phyloP scores from a whole-genome alignment of 2,797 vertebrate species.

The Pseudomugil tenellus region DNA sequence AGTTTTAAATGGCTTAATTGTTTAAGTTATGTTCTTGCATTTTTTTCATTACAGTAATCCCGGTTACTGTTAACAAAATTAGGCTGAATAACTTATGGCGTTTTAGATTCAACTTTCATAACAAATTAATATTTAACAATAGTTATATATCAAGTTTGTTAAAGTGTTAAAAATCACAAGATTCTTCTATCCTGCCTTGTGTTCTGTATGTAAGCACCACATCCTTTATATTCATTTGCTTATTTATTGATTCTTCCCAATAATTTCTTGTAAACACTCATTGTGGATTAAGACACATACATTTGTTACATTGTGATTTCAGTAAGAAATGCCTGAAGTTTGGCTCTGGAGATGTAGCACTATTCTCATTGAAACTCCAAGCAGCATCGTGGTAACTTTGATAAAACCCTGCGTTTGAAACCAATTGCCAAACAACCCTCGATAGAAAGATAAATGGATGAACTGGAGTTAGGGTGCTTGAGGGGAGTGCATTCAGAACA shows the following conservation, averaged over 20 bases:
- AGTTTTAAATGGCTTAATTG: too few species aligned
- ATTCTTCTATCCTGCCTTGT: not conserved
- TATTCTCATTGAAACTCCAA: conserved; percentile 39
- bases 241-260: too few species aligned
- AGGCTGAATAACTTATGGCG: too few species aligned
- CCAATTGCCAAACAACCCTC: conserved; percentile 43
- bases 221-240: not conserved
- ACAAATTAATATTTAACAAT: too few species aligned
- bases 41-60: too few species aligned
- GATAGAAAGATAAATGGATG: conserved; percentile 58
- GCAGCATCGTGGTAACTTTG: conserved; percentile 13
- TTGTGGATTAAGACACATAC: not conserved
- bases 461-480: conserved; percentile 45
- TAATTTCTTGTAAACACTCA: not conserved
- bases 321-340: conserved; percentile 21
- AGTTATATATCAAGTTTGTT: too few species aligned
- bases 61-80: too few species aligned
- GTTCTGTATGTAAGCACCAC: not conserved
- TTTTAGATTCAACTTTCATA: too few species aligned
- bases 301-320: conserved; percentile 24
- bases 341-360: conserved; percentile 13
- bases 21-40: too few species aligned
- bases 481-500: conserved; percentile 45
- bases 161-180: not conserved
- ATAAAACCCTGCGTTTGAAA: conserved; percentile 17